These are phyloP conservation scores for Todiramphus saurophagus DNA, from an alignment of 2,113 vertebrate species.

Conservation along the genomic window DNA sequence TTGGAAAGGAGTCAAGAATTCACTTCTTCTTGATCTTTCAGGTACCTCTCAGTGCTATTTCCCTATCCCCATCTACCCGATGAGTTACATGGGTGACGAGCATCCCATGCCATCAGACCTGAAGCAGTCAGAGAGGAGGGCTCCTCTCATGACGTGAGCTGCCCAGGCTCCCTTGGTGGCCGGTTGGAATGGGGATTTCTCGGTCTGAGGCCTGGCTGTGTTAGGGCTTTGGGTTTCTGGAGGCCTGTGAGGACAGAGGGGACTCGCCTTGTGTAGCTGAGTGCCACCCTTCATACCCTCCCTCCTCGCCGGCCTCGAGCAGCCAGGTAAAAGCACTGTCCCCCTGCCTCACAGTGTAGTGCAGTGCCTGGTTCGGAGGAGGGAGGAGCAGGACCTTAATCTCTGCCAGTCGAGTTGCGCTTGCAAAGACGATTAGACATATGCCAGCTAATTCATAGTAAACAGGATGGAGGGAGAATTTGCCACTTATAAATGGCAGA, in stretches of 20 bases:
- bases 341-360: background rate
- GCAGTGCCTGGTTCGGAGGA: background rate
- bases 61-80: background rate
- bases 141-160: background rate
- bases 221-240: background rate
- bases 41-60: background rate
- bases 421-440: conserved; percentile 69
- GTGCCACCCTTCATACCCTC: background rate
- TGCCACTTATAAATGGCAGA: conserved; percentile 62
- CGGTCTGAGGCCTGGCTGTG: rapidly evolving
- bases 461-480: conserved; percentile 65
- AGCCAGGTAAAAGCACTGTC: background rate
- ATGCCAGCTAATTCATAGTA: conserved; percentile 63
- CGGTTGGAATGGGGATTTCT: background rate
- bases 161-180: background rate
- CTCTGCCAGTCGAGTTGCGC: conserved; percentile 16
- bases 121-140: background rate
- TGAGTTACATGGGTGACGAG: background rate
- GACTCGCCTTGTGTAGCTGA: background rate
- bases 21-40: background rate
- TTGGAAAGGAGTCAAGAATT: background rate
- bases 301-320: background rate
- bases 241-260: background rate
- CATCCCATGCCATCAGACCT: background rate
- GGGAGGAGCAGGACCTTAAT: conserved; percentile 45